Base-by-base conservation (phyloP, 2,888 invertebrate genomes). In the Cephus pulcher region DNA sequence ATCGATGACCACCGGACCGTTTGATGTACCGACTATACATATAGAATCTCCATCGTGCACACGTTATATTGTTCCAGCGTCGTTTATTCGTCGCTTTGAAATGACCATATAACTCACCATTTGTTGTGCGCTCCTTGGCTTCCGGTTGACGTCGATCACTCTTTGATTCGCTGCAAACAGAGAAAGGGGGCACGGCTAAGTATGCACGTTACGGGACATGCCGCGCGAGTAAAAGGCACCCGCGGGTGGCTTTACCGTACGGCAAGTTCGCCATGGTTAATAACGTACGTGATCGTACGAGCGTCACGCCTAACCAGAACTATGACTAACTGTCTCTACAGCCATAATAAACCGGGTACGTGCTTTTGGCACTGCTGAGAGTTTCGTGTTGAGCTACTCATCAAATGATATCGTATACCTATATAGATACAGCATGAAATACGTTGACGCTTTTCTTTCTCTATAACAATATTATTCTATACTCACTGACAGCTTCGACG, bases 401-500 rank as follows among this genome's bases (percentile, higher is more conserved):
- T 40, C 34, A 30, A 73, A 70, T n/a, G 71, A 12, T 33, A 33
- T 33, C 34, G 11, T 37, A n/a, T 69, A 75, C 32, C 73, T 74
- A 32, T 37, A 23, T 69, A 40, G 68, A 23, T 69, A 74, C 73
- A 70, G 11, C 73, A 35, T 34, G n/a, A 11, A 76, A 73, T 34
- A 33, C 73, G 71, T 40, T 35, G 69, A 12, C 68, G 76, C 0
- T 23, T 56, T 23, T 56, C 15, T 23, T 23, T 23, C 2, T 9
- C 23, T 2, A 1, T 56, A 56, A 32, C 12, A 23, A 71, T 70
- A 33, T 33, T 70, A 33, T 9, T 0, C 80, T 81, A 78, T 90
- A 95, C 96, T 95, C 92, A 96, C 96, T 98, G 93, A 98, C 98
- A 84, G 98, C 98, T 92, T 98, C 98, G 88, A 98, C 95, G 91